Evolutionary conservation across 2,888 invertebrate genomes (phyloP), one percentile per base, ranked within the genome.

Genomic region (Coecobrya sp.): DNA sequence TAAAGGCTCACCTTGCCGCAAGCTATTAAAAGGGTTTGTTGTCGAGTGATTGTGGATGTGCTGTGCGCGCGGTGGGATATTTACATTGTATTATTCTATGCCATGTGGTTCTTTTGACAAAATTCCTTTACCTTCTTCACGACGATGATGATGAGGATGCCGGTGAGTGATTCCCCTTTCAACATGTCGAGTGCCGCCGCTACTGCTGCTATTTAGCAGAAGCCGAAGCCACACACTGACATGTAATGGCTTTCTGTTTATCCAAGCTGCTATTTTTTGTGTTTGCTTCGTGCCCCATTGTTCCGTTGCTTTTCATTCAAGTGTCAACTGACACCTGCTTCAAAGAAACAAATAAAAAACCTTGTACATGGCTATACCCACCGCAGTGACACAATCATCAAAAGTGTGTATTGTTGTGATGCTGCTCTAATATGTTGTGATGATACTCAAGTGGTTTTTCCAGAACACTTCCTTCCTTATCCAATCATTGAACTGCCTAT

Each of bases 1-100:
- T 92, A 92, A 92, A 92, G 84, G 87, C 81, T 92, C 87, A 92
- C 92, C 92, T 92, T 92, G 92, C 92, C 92, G 92, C 92, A 87
- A 92, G 92, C 92, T 82, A 92, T 62, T 52, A 55, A 86, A 88
- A 87, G 87, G 87, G 62, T 59, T 87, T 55, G 65, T 87, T 70
- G 82, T 16, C 25, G 36, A 87, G 52, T 70, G 86, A 30, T 30
- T 49, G 49, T 45, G 19, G 5, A 25, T 52, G 82, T 82, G 55
- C 42, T 62, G 84, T 70, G 70, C n/a, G 62, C 81, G n/a, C 68
- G 59, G 89, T 55, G 65, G 89, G 55, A 70, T 59, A 59, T 49
- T 79, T 81, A 81, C 81, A 81, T 81, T 81, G 82, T 76, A 59
- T 22, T 42, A 85, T 45, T 45, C 13, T 62, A 30, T 81, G 81